Evolutionary conservation across 37 sponge, comb jelly and placozoan genomes (phyloP).

Genomic region (Oopsacas minuta): DNA sequence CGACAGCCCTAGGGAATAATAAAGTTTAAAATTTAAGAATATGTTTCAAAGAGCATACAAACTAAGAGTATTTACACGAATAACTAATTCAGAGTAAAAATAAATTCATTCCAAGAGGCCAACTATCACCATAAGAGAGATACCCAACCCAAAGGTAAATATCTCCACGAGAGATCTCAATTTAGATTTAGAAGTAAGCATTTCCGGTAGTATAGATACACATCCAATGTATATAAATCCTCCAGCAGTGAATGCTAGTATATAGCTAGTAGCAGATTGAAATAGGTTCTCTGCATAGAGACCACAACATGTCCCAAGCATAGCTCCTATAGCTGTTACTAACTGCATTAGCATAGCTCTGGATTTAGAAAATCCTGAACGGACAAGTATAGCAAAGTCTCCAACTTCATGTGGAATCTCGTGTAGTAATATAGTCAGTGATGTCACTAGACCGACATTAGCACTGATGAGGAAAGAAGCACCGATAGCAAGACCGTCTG

Average conservation of each 20-base stretch:
- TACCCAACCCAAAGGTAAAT: slow-evolving; percentile 52
- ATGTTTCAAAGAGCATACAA: too few relatives aligned
- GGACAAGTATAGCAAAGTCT: slow-evolving; percentile 95
- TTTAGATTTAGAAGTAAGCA: slow-evolving; percentile 47
- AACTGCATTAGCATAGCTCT: slow-evolving; percentile 87
- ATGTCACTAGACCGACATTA: slow-evolving; percentile 70
- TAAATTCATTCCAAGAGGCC: slow-evolving; percentile 45
- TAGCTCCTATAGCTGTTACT: slow-evolving; percentile 74
- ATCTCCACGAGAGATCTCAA: slow-evolving; percentile 67
- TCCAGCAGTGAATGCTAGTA: slow-evolving; percentile 93
- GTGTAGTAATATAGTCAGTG: slow-evolving; percentile 81
- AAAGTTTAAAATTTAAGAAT: too few relatives aligned
- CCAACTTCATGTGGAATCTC: slow-evolving; percentile 96
- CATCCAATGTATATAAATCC: slow-evolving; percentile 96
- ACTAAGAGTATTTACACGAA: too few relatives aligned
- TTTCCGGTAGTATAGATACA: slow-evolving; percentile 79
- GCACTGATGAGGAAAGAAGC: slow-evolving; percentile 64
- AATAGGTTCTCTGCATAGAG: slow-evolving; percentile 53
- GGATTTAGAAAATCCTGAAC: slow-evolving; percentile 72
- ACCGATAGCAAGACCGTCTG: slow-evolving; percentile 91
- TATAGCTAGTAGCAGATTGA: slow-evolving; percentile 37
- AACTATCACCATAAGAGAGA: slow-evolving; percentile 75
- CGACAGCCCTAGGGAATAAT: too few relatives aligned
- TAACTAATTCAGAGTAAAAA: too few relatives aligned
- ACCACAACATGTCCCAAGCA: slow-evolving; percentile 66